A percentile compares a stretch with the other conserved stretches of the same genome.
These are phyloP conservation scores for Sicus ferrugineus DNA, from an alignment of 2,888 invertebrate species.

Conservation along the genomic window DNA sequence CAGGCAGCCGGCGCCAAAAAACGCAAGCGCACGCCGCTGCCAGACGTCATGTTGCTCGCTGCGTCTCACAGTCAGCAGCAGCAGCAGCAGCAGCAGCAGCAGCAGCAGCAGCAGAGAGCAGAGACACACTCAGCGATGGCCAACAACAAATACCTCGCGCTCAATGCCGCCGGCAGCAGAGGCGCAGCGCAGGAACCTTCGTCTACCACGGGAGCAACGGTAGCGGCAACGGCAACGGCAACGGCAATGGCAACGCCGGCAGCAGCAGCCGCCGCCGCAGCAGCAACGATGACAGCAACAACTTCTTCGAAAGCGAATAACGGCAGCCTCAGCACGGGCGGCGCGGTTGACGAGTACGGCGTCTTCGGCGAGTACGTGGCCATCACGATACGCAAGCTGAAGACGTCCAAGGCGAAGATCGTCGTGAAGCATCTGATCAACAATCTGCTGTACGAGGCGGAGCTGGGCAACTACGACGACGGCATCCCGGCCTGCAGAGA, in stretches of 20 bases:
- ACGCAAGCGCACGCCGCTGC: constrained; percentile 27
- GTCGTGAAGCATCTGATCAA: constrained; percentile 62
- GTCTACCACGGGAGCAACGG: background rate
- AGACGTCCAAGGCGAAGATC: constrained; percentile 60
- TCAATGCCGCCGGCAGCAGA: constrained; percentile 44
- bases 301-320: constrained; percentile 37
- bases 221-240: constrained; percentile 28
- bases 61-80: constrained; percentile 16
- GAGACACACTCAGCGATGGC: too few species aligned
- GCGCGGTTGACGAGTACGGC: constrained; percentile 56
- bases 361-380: constrained; percentile 62
- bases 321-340: constrained; percentile 1
- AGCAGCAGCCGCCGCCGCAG: constrained; percentile 38
- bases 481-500: constrained; percentile 60
- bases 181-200: background rate
- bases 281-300: constrained; percentile 35
- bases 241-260: constrained; percentile 27
- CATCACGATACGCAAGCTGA: constrained; percentile 60
- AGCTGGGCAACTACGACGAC: constrained; percentile 60
- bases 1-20: background rate
- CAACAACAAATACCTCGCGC: constrained; percentile 8
- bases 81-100: constrained; percentile 28
- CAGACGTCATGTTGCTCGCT: background rate
- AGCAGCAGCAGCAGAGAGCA: background rate
- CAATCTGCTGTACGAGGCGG: constrained; percentile 60